Evolutionary conservation across 2,888 invertebrate species (phyloP), one percentile per base, ranked within the genome.

Genomic region (Chrysolina americana): DNA sequence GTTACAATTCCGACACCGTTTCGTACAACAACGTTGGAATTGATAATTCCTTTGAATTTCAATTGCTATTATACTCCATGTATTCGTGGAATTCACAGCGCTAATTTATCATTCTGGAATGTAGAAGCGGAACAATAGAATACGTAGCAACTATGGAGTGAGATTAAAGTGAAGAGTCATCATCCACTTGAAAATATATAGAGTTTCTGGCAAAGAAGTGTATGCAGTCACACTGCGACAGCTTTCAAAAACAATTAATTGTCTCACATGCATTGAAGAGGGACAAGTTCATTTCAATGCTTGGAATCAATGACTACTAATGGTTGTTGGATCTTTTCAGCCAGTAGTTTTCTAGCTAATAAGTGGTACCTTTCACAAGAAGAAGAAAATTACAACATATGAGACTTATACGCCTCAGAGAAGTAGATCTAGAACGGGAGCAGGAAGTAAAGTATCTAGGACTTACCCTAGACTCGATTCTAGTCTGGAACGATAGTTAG

Each of bases 61-160:
- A 50, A 50, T 50, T 17, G n/a, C 50, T n/a, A 50, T 50, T 17
- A 17, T 19, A 50, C 19, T 19, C 50, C 50, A 17, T 50, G 50
- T 50, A 50, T 50, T 50, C 50, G 4, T 50, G 50, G 50, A 17
- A 50, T 50, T 50, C 19, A 9, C n/a, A 17, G 19, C 19, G 19
- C 50, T 50, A 50, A 50, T 50, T 50, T 50, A 50, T 50, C 50
- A 50, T 50, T 17, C 19, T 50, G 19, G 50, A 50, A 50, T 50
- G n/a, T 50, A 17, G 50, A 19, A 50, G 50, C 50, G n/a, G 19
- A 50, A 50, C 50, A 50, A 50, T 50, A 50, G 50, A 50, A 19
- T 15, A 4, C 50, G 44, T 44, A 44, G 44, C 44, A 44, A 44
- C 44, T 44, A 44, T 44, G 50, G n/a, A 50, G 19, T 50, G 17